These are phyloP conservation scores for Diarsia mendica DNA, from an alignment of 2,888 invertebrate species.

Conservation along the genomic window DNA sequence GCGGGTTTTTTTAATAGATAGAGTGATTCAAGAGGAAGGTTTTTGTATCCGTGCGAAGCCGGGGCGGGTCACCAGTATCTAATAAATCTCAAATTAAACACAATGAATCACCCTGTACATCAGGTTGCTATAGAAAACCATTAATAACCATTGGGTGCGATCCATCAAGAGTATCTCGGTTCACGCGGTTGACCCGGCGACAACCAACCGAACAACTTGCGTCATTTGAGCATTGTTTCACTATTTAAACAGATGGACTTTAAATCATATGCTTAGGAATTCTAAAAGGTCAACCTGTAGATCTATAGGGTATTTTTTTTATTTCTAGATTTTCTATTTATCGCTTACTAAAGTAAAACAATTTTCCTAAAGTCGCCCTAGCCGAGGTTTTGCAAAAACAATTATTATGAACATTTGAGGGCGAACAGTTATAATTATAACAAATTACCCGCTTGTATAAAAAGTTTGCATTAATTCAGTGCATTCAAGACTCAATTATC, in stretches of 20 bases:
- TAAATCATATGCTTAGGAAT: slow-evolving; percentile 33
- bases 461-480: no score
- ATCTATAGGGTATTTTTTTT: not conserved
- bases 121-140: slow-evolving; percentile 62
- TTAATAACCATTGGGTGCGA: slow-evolving; percentile 72
- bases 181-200: slow-evolving; percentile 59
- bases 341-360: no score
- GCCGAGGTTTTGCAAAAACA: no score
- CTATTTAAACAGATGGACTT: not conserved
- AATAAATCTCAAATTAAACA: not conserved
- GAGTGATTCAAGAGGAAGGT: no score
- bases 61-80: no score
- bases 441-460: no score
- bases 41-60: no score
- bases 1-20: no score
- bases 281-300: not conserved
- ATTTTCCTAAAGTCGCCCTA: no score
- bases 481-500: no score
- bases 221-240: slow-evolving; percentile 42
- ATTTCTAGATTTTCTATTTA: not conserved
- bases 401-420: no score
- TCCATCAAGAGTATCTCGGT: slow-evolving; percentile 69
- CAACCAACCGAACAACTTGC: slow-evolving; percentile 47
- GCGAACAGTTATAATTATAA: no score
- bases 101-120: slow-evolving; percentile 40